Evolutionary conservation across 2,888 invertebrate genomes (phyloP).

Genomic region (Herminia tarsipennalis): DNA sequence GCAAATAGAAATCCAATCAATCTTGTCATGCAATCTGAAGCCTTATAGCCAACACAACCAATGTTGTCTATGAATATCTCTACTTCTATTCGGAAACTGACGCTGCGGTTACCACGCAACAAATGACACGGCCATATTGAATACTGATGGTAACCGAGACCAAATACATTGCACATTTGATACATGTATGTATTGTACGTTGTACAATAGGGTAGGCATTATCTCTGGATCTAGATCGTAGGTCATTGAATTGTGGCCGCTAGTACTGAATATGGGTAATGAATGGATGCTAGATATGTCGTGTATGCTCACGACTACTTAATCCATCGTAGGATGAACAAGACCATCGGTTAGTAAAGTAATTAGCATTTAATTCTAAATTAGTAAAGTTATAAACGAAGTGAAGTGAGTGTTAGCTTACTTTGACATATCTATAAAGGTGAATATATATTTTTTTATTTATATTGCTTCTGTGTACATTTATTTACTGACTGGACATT

Average conservation of each 20-base stretch:
- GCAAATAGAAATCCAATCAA: not conserved
- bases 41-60: conserved; percentile 3
- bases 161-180: conserved; percentile 37
- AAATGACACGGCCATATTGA: conserved; percentile 13
- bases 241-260: conserved; percentile 39
- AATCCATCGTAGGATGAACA: not conserved
- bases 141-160: conserved; percentile 17
- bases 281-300: conserved; percentile 3
- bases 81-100: not conserved
- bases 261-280: not conserved
- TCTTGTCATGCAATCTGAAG: not conserved
- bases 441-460: no score
- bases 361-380: not conserved
- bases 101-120: not conserved
- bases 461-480: no score
- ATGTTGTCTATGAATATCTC: not conserved
- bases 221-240: conserved; percentile 37
- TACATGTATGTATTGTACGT: conserved; percentile 38
- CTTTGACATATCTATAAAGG: no score
- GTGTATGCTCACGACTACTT: not conserved
- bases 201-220: conserved; percentile 39
- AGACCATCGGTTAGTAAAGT: not conserved
- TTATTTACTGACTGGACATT: no score
- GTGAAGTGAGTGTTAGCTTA: no score
- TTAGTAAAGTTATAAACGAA: no score